These are phyloP conservation scores for Leucophora obtusa DNA, from an alignment of 2,888 invertebrate species.

Conservation along the genomic window DNA sequence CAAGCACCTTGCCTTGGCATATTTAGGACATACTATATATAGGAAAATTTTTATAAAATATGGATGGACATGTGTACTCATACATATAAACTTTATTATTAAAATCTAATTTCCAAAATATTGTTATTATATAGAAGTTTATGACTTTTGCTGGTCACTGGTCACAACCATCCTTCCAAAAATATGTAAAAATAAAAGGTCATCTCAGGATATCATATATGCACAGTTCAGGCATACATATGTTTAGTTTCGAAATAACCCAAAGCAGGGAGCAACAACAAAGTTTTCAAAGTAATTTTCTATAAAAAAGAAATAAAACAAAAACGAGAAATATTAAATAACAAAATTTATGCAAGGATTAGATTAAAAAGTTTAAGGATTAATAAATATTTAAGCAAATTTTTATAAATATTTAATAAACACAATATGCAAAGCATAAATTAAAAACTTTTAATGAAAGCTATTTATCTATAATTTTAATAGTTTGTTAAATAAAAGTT, in stretches of 20 bases:
- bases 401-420: not conserved
- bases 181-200: conserved; percentile 34
- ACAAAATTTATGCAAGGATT: conserved; percentile 16
- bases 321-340: conserved; percentile 5
- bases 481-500: no score
- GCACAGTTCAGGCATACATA: not conserved
- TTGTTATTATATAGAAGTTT: conserved; percentile 36
- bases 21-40: no score
- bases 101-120: conserved; percentile 47
- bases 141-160: conserved; percentile 45
- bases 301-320: not conserved
- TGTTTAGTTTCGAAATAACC: conserved; percentile 34
- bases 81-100: conserved; percentile 5
- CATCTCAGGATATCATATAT: conserved; percentile 3
- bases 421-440: not conserved
- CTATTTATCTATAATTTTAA: no score
- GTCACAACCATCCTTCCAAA: not conserved
- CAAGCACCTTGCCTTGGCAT: not conserved
- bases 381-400: conserved; percentile 24
- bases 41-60: no score
- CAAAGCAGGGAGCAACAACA: conserved; percentile 34
- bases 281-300: conserved; percentile 20
- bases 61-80: not conserved
- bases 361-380: conserved; percentile 33
- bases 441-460: conserved; percentile 22